Evolutionary conservation across 2,113 vertebrate genomes (phyloP).

Genomic region (Myotis lucifugus): DNA sequence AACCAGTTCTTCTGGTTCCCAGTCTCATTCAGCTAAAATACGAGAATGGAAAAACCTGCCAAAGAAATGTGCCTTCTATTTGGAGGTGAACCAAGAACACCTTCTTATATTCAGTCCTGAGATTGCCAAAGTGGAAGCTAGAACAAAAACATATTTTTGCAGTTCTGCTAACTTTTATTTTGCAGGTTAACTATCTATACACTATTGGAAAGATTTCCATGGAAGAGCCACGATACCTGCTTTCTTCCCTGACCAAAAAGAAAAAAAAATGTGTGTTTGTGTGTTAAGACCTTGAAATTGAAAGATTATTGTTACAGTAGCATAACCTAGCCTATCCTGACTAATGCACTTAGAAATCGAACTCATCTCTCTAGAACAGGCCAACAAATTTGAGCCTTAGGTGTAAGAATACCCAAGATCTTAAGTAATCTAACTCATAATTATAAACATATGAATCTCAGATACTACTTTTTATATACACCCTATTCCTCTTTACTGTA

Average conservation of each 20-base stretch:
- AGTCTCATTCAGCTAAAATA: constrained; percentile 61
- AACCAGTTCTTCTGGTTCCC: constrained; percentile 47
- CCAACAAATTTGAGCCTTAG: neutral
- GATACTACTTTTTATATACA: neutral
- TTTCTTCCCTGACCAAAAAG: neutral
- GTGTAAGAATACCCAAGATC: neutral
- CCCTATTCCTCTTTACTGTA: neutral
- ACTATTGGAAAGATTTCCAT: neutral
- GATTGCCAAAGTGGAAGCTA: constrained; percentile 13
- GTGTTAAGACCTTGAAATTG: neutral
- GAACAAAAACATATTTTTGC: constrained; percentile 46
- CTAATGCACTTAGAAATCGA: neutral
- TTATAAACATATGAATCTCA: neutral
- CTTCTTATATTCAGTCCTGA: constrained; percentile 8
- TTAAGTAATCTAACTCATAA: neutral
- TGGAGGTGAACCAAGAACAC: constrained; percentile 33
- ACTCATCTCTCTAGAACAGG: neutral
- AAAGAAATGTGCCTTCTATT: constrained; percentile 47
- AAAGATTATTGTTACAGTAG: neutral
- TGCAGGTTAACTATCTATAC: constrained; percentile 36
- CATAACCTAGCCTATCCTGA: neutral
- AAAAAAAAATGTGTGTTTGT: neutral
- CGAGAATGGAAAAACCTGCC: constrained; percentile 39
- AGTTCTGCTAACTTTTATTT: constrained; percentile 41
- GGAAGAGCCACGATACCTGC: neutral